Base-by-base conservation (phyloP, 2,113 vertebrate genomes). In the Leuciscus idus region DNA sequence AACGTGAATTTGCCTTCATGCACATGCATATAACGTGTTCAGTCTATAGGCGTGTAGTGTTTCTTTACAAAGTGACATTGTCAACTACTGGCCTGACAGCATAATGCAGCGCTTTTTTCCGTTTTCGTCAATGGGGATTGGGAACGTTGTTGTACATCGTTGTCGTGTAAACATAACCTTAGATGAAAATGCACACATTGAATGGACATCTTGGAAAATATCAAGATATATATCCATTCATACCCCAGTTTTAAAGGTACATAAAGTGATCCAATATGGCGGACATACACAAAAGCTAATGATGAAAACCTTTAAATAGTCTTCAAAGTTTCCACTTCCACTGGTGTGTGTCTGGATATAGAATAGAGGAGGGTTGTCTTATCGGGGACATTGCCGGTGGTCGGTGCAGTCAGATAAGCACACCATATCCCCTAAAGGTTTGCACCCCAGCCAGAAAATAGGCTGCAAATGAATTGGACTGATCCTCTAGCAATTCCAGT, bases 401-500 rank as follows among this genome's bases (percentile, higher is more conserved):
- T 57, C 19, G 19, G 19, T 57, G 55, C 55, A 2, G 6, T 57
- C 84, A 80, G 90, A 77, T 83, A 86, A 90, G 87, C 19, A 36
- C n/a, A 83, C 79, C 82, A 73, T 75, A 85, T 79, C 62, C 66
- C 85, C 88, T 21, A 11, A 84, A 77, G 84, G 90, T 89, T 89
- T 87, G 81, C 21, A 57, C 84, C 90, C 89, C 90, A 91, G 90
- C 83, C 74, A 33, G 59, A 89, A 88, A 86, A 88, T 74, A 36
- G 21, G 84, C 74, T 79, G 59, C 61, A 89, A 85, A 89, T 84
- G 84, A 91, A 88, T 89, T 88, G 75, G 87, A 81, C 61, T 84
- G 86, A 90, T 91, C 88, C 84, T 86, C 70, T 84, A 89, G 91
- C 80, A 78, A 82, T 92, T 89, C 79, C 81, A 80, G 85, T 83